phyloP scores from a whole-genome alignment of 2,113 vertebrate genomes.

The Ciconia stormi region DNA sequence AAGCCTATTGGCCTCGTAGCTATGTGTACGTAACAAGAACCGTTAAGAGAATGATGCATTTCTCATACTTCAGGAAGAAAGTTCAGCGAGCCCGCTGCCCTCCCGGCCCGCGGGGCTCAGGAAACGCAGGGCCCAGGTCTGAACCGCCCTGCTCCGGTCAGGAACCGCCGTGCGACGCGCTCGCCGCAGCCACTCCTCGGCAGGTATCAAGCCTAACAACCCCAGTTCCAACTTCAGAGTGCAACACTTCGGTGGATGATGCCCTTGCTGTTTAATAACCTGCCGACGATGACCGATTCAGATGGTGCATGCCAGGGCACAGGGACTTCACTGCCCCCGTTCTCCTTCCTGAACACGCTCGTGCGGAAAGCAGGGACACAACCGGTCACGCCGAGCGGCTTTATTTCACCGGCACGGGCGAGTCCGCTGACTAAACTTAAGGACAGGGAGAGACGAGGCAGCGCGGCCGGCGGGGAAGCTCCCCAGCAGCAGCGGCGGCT shows the following conservation, averaged over 20 bases:
- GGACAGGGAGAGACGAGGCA: neutral
- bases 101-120: neutral
- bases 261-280: fast-evolving
- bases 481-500: neutral
- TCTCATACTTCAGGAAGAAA: neutral
- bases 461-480: neutral
- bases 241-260: fast-evolving
- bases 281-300: fast-evolving
- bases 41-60: fast-evolving
- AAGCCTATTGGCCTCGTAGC: fast-evolving
- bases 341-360: neutral
- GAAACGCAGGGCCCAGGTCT: fast-evolving
- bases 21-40: fast-evolving
- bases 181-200: neutral
- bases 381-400: neutral
- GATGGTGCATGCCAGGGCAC: neutral
- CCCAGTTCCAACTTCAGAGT: fast-evolving
- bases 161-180: neutral
- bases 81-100: neutral
- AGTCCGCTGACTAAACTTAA: neutral
- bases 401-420: neutral
- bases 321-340: neutral
- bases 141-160: neutral
- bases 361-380: fast-evolving
- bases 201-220: fast-evolving